A percentile compares a stretch with the other conserved stretches of the same genome.
Evolutionary conservation across 2,797 vertebrate species (phyloP).

Genomic region (Hydrocynus forskahlii): DNA sequence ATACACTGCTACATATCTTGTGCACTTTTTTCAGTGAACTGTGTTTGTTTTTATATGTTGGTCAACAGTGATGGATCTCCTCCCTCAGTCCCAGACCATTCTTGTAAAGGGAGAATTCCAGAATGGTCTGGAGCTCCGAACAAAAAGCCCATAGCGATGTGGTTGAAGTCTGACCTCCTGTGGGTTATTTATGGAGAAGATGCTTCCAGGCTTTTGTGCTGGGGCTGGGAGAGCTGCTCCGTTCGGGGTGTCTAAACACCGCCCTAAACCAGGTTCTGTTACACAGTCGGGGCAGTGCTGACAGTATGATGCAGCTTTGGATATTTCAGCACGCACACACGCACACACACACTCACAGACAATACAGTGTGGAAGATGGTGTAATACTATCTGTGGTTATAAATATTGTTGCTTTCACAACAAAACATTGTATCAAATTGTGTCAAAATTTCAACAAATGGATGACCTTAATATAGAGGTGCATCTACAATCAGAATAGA

Average conservation of each 20-base stretch:
- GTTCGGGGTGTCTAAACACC: conserved; percentile 6
- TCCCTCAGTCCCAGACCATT: background rate
- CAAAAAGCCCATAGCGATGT: background rate
- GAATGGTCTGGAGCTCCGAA: conserved; percentile 5
- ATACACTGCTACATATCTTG: background rate
- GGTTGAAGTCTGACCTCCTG: conserved; percentile 10
- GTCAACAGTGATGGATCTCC: conserved; percentile 17
- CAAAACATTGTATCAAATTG: too few relatives aligned
- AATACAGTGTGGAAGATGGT: too few relatives aligned
- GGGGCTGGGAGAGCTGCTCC: background rate
- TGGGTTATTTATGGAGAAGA: conserved; percentile 4
- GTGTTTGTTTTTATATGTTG: conserved; percentile 4
- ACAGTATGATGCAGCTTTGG: background rate
- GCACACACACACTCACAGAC: too few relatives aligned
- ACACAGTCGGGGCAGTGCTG: background rate
- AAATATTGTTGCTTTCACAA: too few relatives aligned
- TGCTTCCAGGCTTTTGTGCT: conserved; percentile 8
- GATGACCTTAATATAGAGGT: too few relatives aligned
- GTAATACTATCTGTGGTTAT: too few relatives aligned
- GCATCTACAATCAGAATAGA: too few relatives aligned
- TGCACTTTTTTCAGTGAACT: background rate
- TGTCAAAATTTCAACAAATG: too few relatives aligned
- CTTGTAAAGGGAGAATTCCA: conserved; percentile 38
- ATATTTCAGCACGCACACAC: background rate
- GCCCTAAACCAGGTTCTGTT: conserved; percentile 5